phyloP scores from a whole-genome alignment of 2,797 vertebrate genomes.

The Sebastes trivittatus region DNA sequence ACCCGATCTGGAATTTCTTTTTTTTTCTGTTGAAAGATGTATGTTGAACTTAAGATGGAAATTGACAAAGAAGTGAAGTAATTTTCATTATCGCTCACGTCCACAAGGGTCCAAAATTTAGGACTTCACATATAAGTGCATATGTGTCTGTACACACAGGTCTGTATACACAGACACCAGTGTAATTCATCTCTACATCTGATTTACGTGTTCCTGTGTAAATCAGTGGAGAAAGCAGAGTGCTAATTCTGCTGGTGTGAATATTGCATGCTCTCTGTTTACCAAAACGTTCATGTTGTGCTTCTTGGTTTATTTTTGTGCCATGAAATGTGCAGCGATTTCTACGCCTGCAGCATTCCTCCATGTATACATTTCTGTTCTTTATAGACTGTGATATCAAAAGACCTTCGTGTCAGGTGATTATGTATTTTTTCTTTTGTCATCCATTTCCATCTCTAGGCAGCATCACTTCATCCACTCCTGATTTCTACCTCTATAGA shows the following conservation, averaged over 20 bases:
- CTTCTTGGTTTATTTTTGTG: not conserved
- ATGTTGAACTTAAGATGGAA: not conserved
- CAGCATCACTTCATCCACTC: not conserved
- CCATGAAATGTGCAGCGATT: not conserved
- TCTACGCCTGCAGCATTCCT: not conserved
- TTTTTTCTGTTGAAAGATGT: not conserved
- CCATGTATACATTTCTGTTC: not conserved
- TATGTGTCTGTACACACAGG: not conserved
- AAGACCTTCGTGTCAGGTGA: not conserved
- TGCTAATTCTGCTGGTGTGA: not conserved
- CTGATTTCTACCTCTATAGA: conserved; percentile 34
- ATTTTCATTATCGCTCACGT: not conserved
- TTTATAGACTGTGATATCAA: not conserved
- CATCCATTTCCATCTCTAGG: conserved; percentile 15
- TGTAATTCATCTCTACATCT: not conserved
- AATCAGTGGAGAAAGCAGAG: not conserved
- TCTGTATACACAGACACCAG: not conserved
- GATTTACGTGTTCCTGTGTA: not conserved
- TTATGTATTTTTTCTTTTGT: not conserved
- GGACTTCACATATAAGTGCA: not conserved
- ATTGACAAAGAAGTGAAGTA: not conserved
- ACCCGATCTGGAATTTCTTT: not conserved
- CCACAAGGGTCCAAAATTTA: not conserved
- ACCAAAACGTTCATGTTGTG: not conserved
- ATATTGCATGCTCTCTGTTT: not conserved